A percentile compares a stretch with the other conserved stretches of the same genome.
Conservation (phyloP, 37 sponge, comb jelly and placozoan genomes). For the Haliclona indistincta region DNA sequence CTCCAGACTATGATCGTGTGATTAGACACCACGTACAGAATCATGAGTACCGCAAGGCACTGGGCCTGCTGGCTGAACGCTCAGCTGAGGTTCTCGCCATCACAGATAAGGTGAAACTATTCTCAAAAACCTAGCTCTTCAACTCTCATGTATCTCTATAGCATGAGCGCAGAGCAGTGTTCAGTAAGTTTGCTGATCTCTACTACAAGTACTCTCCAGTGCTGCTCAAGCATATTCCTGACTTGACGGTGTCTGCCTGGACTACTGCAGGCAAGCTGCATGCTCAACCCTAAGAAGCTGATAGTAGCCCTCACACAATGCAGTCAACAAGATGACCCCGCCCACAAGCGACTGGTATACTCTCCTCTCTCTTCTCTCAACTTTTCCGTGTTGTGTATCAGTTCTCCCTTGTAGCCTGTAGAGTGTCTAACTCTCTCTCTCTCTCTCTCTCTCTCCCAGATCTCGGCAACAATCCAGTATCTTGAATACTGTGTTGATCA, state of each 20-base stretch:
- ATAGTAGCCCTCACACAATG: constrained; percentile 92
- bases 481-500: constrained; percentile 87
- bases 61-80: constrained; percentile 61
- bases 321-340: constrained; percentile 32
- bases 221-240: constrained; percentile 81
- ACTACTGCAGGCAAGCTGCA: constrained; percentile 40
- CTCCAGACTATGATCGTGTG: constrained; percentile 84
- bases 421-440: constrained; percentile 13
- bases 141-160: no score
- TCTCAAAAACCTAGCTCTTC: no score
- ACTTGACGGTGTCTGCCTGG: constrained; percentile 82
- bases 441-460: constrained; percentile 14
- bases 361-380: background rate
- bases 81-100: constrained; percentile 16
- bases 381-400: background rate
- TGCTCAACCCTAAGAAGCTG: constrained; percentile 77
- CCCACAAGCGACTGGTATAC: background rate
- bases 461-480: constrained; percentile 72
- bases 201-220: constrained; percentile 91
- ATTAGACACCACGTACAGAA: constrained; percentile 84
- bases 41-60: constrained; percentile 69
- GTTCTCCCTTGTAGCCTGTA: constrained; percentile 5
- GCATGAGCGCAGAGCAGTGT: constrained; percentile 11
- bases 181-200: constrained; percentile 57
- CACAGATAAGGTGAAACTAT: constrained; percentile 47